Base-by-base conservation (phyloP, 2,888 invertebrate species). In the Tuberolachnus salignus region DNA sequence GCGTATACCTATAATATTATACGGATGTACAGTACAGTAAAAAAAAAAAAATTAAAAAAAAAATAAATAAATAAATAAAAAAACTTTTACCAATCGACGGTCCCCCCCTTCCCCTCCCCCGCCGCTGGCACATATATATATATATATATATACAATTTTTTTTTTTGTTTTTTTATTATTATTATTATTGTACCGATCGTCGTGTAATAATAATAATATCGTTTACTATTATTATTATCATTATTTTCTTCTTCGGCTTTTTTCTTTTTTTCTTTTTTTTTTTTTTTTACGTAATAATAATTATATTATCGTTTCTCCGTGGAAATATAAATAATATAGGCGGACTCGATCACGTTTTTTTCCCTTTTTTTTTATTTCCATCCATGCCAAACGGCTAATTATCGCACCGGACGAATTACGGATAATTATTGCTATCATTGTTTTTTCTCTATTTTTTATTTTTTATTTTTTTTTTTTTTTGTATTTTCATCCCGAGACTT, bases 341-440 rank as follows among this genome's bases (percentile, higher is more conserved):
- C 78, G 78, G 55, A 78, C 57, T 69, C 59, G 21, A 78, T 78
- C 69, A 64, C 74, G 74, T 63, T 63, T 74, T 74, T 64, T n/a
- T n/a, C n/a, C n/a, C n/a, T n/a, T n/a, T n/a, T 19, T n/a, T 49
- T 73, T 51, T 16, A n/a, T 53, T 34, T 42, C 19, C 42, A 63
- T 42, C 19, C 42, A 63, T 26, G 16, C 34, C 69, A 78, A 78
- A 78, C 78, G 78, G 78, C 69, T 78, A 78, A 78, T 78, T 69
- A 78, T 78, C 78, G 78, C 75, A 67, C 75, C 55, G 75, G 55
- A 75, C 66, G 75, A 75, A 75, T 75, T 66, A 67, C 67, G 49
- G 69, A 78, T 78, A 78, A 78, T 78, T 78, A 78, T 78, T 78
- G 78, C 67, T 55, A 69, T 78, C 78, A 78, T 78, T 78, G 78